Evolutionary conservation across 2,113 vertebrate species (phyloP), one percentile per base, ranked within the genome.

Genomic region (Xiphias gladius): DNA sequence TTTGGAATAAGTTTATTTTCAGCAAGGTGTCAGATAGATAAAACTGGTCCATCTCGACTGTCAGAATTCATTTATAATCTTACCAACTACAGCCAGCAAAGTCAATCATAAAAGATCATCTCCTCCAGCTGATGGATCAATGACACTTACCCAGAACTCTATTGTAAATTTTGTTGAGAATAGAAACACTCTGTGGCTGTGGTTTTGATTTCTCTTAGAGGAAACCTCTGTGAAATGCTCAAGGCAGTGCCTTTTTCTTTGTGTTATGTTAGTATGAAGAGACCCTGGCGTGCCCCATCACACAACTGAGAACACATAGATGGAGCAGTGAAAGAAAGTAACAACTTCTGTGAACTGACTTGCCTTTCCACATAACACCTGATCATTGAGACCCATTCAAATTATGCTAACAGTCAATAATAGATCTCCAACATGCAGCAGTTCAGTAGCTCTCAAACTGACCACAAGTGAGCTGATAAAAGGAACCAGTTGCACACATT

Each of bases 11-110:
- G 4, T 8, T 20, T 19, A 3, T 24, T 16, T 65, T 58, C 7
- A 64, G 32, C 14, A 4, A 2, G 8, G 2, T 55, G 37, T 32
- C 50, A 59, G 39, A 37, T 55, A 79, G 14, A 66, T 52, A 19
- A 20, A 84, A 80, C 48, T 3, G 28, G 3, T 19, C 2, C 1
- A 52, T 66, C 71, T 2, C 17, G n/a, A 54, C 63, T 8, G 4
- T 85, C 65, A 69, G 62, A 73, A 68, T 64, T 84, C 11, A 61
- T 79, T 41, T 7, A 71, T 2, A 50, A 72, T 70, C 41, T 67
- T 58, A 28, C 46, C 65, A 13, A 54, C 35, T 55, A 20, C 32
- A 37, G 55, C 37, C 0, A 7, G 57, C 35, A 11, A 62, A 69
- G 32, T 50, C 28, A 69, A 76, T 81, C 32, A 72, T 57, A 62